These are phyloP conservation scores for Bovichtus diacanthus DNA, from an alignment of 2,797 vertebrate genomes.

Conservation along the genomic window DNA sequence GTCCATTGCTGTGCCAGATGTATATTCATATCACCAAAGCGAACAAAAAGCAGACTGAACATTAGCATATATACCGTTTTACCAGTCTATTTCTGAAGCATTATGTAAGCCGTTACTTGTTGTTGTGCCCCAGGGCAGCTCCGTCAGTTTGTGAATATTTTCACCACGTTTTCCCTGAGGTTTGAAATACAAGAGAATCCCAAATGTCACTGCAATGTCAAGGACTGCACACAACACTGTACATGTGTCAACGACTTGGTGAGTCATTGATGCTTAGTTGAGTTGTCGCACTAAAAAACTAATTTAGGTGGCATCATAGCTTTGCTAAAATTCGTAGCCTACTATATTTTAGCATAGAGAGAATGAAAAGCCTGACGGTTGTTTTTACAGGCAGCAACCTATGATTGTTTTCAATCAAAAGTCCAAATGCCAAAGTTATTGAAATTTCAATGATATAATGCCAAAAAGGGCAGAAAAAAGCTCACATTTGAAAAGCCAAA, in stretches of 20 bases:
- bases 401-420: neutral
- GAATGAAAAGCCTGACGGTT: neutral
- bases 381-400: neutral
- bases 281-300: slow-evolving; percentile 1
- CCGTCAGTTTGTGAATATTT: neutral
- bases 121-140: neutral
- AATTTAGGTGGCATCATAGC: neutral
- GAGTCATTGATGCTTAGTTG: slow-evolving; percentile 21
- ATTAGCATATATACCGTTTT: too few relatives aligned
- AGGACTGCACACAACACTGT: too few relatives aligned
- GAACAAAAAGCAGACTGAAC: neutral
- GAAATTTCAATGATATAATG: neutral
- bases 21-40: too few relatives aligned
- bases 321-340: neutral
- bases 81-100: neutral
- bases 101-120: neutral
- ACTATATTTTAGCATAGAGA: neutral
- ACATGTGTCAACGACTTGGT: slow-evolving; percentile 25
- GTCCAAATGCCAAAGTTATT: neutral
- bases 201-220: slow-evolving; percentile 25
- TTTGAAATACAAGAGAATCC: neutral
- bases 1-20: neutral
- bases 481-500: neutral
- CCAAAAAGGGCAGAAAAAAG: neutral
- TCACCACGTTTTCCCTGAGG: neutral